phyloP scores from a whole-genome alignment of 2,113 vertebrate genomes.

The Lycaon pictus region DNA sequence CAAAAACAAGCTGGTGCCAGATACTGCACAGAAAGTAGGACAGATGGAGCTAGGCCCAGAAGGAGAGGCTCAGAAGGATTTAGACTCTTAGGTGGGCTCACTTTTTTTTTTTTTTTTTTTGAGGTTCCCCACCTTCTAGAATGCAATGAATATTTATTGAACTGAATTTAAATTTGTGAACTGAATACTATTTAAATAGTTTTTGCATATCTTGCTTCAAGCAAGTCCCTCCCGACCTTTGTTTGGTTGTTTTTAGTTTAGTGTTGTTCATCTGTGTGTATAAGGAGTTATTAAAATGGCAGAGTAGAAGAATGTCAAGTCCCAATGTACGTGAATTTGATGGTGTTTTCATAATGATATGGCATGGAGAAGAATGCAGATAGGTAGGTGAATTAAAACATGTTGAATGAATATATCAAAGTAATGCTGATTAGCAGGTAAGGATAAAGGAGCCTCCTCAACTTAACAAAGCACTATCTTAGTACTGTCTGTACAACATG shows the following conservation, averaged over 20 bases:
- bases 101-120: not conserved
- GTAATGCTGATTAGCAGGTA: not conserved
- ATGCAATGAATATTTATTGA: not conserved
- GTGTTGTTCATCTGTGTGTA: not conserved
- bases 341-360: not conserved
- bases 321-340: not conserved
- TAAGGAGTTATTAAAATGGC: not conserved
- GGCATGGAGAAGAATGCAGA: not conserved
- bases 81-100: not conserved
- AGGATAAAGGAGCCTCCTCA: not conserved
- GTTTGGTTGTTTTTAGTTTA: not conserved
- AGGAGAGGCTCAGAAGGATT: not conserved
- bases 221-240: not conserved
- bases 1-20: not conserved
- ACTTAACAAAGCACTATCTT: not conserved
- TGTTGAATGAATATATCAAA: not conserved
- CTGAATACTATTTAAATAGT: not conserved
- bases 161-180: not conserved
- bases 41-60: not conserved
- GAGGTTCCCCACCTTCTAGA: not conserved
- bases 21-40: not conserved
- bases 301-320: not conserved
- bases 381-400: not conserved
- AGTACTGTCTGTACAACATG: not conserved
- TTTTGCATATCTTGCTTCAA: not conserved